Percentiles rank a stretch among this genome's conserved stretches.
phyloP scores from a whole-genome alignment of 2,888 invertebrate species.

The Thereva unica region DNA sequence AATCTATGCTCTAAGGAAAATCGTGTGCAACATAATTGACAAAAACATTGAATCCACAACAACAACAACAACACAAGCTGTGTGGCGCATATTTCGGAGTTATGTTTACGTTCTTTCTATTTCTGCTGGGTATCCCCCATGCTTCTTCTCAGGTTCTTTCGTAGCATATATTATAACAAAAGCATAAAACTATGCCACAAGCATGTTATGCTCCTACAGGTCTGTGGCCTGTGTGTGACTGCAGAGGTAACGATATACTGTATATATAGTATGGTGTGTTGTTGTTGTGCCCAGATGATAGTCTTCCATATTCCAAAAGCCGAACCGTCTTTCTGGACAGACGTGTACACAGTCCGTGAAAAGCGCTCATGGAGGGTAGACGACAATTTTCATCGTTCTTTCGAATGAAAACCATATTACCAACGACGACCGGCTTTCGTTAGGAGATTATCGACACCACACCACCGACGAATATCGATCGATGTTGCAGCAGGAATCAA shows the following conservation, averaged over 20 bases:
- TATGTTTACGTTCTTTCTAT: constrained; percentile 23
- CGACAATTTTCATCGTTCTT: constrained; percentile 4
- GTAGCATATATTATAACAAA: too few species aligned
- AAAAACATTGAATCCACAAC: constrained; percentile 7
- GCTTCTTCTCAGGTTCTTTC: too few species aligned
- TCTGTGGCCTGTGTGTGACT: too few species aligned
- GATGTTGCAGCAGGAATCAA: not conserved
- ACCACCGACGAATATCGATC: constrained; percentile 6
- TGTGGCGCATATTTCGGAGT: constrained; percentile 3
- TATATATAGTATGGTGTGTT: too few species aligned
- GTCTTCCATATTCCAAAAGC: too few species aligned
- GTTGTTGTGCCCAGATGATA: too few species aligned
- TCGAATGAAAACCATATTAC: not conserved
- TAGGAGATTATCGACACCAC: not conserved
- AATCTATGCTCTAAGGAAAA: constrained; percentile 6
- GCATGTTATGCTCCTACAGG: too few species aligned
- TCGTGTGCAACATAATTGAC: constrained; percentile 28
- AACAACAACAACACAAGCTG: constrained; percentile 17
- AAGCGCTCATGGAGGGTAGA: constrained; percentile 33
- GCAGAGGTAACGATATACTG: too few species aligned
- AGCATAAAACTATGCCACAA: too few species aligned
- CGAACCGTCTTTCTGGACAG: too few species aligned
- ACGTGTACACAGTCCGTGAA: constrained; percentile 18
- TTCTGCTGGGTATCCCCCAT: too few species aligned
- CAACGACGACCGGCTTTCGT: constrained; percentile 7